These are phyloP conservation scores for Druon quercuslanigerum DNA, from an alignment of 1,140 invertebrate genomes.

Conservation along the genomic window DNA sequence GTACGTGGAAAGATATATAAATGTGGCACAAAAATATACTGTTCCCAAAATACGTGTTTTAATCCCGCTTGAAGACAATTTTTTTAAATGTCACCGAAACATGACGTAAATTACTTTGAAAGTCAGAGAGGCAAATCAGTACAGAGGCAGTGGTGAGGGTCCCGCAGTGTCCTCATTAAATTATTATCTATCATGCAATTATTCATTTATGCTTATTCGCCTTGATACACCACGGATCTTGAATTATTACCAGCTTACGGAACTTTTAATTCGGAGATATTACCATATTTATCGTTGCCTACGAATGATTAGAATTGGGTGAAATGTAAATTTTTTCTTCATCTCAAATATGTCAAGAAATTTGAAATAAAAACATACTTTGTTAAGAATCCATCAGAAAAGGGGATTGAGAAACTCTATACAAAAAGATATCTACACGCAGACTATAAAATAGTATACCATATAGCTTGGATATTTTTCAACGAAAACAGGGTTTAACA, in stretches of 20 bases:
- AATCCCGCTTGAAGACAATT: constrained; percentile 32
- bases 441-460: too few relatives aligned
- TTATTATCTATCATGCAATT: constrained; percentile 71
- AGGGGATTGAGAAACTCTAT: too few relatives aligned
- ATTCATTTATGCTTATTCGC: constrained; percentile 76
- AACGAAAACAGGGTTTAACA: background rate
- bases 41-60: constrained; percentile 15
- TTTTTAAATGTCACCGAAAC: background rate
- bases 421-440: too few relatives aligned
- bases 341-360: constrained; percentile 19
- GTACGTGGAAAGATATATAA: too few relatives aligned
- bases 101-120: constrained; percentile 35
- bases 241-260: constrained; percentile 73
- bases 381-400: too few relatives aligned
- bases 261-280: constrained; percentile 73
- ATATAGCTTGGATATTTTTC: too few relatives aligned
- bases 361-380: background rate
- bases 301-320: constrained; percentile 52
- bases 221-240: constrained; percentile 72
- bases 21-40: background rate
- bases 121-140: constrained; percentile 40
- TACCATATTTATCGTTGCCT: constrained; percentile 71
- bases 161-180: constrained; percentile 64
- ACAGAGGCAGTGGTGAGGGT: constrained; percentile 44
- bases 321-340: constrained; percentile 25